Percentiles rank a stretch among this genome's conserved stretches.
Conservation (phyloP, 2,797 vertebrate species). For the Microcaecilia unicolor region DNA sequence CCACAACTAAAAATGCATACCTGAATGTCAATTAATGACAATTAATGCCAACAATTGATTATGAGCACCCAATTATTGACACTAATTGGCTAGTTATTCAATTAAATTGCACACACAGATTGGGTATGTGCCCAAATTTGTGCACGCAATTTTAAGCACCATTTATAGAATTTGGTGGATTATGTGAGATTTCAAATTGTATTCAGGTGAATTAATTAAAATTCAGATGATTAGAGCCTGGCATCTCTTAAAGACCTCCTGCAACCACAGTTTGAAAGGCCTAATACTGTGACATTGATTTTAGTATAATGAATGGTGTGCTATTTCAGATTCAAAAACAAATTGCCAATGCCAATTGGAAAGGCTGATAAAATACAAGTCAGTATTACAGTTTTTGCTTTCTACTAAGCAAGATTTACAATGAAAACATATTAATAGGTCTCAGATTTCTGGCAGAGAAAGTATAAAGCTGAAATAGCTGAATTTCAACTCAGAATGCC, state of each 20-base stretch:
- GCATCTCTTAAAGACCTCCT: conserved; percentile 10
- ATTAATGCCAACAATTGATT: no score
- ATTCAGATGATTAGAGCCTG: conserved; percentile 10
- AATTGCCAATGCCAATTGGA: conserved; percentile 30
- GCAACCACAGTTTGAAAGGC: conserved; percentile 12
- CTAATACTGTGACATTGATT: neutral
- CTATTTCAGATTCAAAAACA: conserved; percentile 26
- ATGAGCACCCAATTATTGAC: no score
- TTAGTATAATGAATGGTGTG: conserved; percentile 32
- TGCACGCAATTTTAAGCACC: no score
- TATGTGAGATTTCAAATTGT: no score
- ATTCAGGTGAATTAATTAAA: no score
- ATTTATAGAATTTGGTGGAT: no score
- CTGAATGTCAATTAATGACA: no score
- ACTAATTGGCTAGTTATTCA: no score
- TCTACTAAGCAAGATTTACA: neutral
- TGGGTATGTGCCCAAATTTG: no score
- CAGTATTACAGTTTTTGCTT: neutral
- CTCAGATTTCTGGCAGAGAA: neutral
- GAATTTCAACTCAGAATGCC: neutral
- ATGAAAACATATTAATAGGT: neutral
- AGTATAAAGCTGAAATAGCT: neutral
- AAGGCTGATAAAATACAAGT: conserved; percentile 11
- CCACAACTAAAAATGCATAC: no score
- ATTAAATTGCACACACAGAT: no score